phyloP scores from a whole-genome alignment of 2,113 vertebrate species.

The Onychorhynchus coronatus region DNA sequence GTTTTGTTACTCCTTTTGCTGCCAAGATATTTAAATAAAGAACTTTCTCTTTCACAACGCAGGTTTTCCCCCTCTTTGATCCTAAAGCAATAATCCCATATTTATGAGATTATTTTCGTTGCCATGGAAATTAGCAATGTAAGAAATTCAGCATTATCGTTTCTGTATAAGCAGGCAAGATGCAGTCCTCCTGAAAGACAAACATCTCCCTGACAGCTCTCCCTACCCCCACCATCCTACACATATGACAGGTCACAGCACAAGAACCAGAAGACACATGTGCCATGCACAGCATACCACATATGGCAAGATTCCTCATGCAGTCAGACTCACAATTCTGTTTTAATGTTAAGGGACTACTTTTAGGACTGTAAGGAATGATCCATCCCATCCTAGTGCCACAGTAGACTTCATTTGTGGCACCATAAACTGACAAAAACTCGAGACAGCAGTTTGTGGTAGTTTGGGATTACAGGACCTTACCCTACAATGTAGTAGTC shows the following conservation, averaged over 20 bases:
- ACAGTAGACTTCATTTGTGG: neutral
- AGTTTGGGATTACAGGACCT: neutral
- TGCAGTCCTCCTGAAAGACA: neutral
- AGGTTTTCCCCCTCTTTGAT: constrained; percentile 21
- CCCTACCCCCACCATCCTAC: neutral
- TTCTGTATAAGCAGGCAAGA: neutral
- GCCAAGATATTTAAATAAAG: neutral
- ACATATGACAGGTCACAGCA: neutral
- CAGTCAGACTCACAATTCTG: neutral
- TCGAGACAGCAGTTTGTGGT: neutral
- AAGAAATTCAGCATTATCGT: constrained; percentile 7
- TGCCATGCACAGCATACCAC: accelerated
- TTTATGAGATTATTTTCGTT: constrained; percentile 50
- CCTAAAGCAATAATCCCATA: constrained; percentile 38
- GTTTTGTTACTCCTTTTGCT: neutral
- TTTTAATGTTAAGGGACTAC: neutral
- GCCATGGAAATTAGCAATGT: constrained; percentile 34
- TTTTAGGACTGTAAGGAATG: neutral
- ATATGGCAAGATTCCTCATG: neutral
- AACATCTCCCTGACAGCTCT: neutral
- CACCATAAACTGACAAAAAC: neutral
- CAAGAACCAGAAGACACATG: neutral
- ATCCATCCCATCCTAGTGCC: neutral
- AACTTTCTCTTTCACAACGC: neutral
- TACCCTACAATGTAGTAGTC: neutral